Percentiles rank a stretch among this genome's conserved stretches.
Conservation (phyloP, 2,797 vertebrate genomes). For the Semaprochilodus insignis region DNA sequence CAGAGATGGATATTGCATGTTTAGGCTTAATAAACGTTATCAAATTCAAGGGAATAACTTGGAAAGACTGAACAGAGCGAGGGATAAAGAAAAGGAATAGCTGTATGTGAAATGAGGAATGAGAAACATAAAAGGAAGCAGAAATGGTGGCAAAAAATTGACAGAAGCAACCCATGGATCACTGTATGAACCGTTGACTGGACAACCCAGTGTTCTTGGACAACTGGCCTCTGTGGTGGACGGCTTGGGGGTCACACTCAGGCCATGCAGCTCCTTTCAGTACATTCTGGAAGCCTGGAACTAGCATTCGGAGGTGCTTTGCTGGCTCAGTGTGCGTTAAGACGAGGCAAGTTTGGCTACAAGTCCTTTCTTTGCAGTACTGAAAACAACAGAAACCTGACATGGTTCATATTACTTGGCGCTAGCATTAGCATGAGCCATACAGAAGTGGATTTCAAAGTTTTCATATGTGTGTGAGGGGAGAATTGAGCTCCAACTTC, state of each 20-base stretch:
- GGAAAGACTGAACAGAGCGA: slow-evolving; percentile 21
- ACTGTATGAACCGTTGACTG: not conserved
- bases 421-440: not conserved
- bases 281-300: not conserved
- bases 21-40: not conserved
- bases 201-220: not conserved
- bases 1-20: not conserved
- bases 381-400: not conserved
- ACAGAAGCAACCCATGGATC: not conserved
- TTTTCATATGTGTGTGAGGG: no score
- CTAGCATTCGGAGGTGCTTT: not conserved
- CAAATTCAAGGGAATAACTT: not conserved
- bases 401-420: no score
- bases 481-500: no score
- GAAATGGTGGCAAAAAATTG: not conserved
- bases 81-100: not conserved
- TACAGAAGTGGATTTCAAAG: no score
- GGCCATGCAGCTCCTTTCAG: not conserved
- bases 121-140: not conserved
- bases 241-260: not conserved
- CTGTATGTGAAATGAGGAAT: not conserved
- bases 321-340: no score
- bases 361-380: not conserved
- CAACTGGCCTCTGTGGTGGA: not conserved
- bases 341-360: not conserved